A percentile compares a stretch with the other conserved stretches of the same genome.
Evolutionary conservation across 2,888 invertebrate genomes (phyloP).

Genomic region (Stenolophus ochropezus): DNA sequence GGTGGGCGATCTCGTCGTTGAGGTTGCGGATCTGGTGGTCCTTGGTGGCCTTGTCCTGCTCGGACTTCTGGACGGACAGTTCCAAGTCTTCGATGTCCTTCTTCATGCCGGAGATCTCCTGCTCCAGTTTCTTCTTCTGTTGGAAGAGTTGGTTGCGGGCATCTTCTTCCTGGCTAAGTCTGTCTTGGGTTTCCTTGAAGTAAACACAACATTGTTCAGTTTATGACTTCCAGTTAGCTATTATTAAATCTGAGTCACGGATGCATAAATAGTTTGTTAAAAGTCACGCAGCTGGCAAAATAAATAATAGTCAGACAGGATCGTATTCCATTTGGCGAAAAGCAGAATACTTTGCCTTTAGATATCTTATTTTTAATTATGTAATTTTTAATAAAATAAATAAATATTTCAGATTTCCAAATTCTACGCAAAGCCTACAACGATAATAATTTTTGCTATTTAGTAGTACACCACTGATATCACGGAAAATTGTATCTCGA

Average conservation of each 20-base stretch:
- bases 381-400: no score
- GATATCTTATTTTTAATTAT: no score
- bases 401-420: no score
- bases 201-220: neutral
- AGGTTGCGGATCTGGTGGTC: constrained; percentile 99
- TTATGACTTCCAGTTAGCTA: constrained; percentile 21
- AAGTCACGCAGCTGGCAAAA: constrained; percentile 56
- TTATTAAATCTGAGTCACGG: constrained; percentile 50
- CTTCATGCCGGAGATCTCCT: constrained; percentile 95
- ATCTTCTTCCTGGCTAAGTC: constrained; percentile 98
- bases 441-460: no score
- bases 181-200: constrained; percentile 94
- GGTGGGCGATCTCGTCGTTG: constrained; percentile 99
- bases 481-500: no score
- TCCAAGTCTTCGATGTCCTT: constrained; percentile 98
- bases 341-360: constrained; percentile 99
- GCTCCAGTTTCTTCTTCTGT: constrained; percentile 97
- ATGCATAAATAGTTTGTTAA: constrained; percentile 47
- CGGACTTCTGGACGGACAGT: constrained; percentile 93
- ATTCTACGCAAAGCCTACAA: no score
- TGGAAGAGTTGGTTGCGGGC: constrained; percentile 95
- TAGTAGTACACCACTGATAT: no score
- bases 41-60: constrained; percentile 98
- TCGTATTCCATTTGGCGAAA: constrained; percentile 77
- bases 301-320: constrained; percentile 51